Evolutionary conservation across 2,113 vertebrate genomes (phyloP).

Genomic region (Sakesphorus luctuosus): DNA sequence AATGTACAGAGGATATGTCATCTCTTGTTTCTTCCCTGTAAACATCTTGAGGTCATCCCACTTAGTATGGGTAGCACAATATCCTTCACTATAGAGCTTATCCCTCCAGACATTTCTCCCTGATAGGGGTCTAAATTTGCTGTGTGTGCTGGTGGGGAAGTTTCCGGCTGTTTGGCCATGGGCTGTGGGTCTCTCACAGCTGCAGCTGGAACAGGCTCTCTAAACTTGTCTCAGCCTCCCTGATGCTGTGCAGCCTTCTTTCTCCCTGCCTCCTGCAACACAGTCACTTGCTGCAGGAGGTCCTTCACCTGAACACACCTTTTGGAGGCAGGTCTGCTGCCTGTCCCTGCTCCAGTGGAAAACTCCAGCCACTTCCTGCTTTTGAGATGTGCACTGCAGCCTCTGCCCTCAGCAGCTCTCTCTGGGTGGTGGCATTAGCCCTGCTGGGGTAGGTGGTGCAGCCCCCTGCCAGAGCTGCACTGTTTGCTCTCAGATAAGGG

Average conservation of each 20-base stretch:
- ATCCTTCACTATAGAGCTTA: neutral
- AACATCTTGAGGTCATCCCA: neutral
- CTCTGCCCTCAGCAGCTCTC: neutral
- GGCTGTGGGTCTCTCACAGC: neutral
- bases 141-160: neutral
- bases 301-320: neutral
- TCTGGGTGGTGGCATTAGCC: neutral
- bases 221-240: neutral
- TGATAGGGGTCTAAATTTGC: neutral
- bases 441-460: neutral
- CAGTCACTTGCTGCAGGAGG: neutral
- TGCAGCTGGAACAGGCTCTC: neutral
- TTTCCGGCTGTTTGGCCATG: neutral
- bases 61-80: neutral
- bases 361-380: neutral
- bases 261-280: too few species aligned
- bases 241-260: too few species aligned
- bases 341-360: neutral
- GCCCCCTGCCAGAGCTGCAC: neutral
- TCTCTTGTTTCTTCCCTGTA: neutral
- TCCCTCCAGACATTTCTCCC: neutral
- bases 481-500: neutral
- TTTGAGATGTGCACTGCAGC: neutral
- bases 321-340: neutral
- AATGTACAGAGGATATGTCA: fast-evolving